A percentile compares a stretch with the other conserved stretches of the same genome.
These are phyloP conservation scores for Sigmodon hispidus DNA, from an alignment of 2,113 vertebrate genomes.

Conservation along the genomic window DNA sequence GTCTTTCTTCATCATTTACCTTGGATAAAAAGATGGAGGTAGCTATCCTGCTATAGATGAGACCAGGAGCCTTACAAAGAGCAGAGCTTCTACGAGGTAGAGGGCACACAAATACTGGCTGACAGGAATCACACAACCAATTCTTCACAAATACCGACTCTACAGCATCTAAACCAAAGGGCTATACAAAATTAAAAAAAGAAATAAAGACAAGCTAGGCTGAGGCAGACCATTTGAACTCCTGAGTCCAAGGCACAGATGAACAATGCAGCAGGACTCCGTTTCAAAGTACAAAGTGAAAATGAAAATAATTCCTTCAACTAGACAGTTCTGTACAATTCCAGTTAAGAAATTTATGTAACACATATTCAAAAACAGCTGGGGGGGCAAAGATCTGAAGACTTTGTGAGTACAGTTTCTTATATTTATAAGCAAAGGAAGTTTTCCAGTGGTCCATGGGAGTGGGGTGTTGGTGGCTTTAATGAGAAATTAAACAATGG, in stretches of 20 bases:
- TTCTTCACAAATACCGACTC: not conserved
- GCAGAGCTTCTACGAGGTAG: not conserved
- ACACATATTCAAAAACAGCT: not conserved
- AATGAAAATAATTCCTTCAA: not conserved
- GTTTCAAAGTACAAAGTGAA: not conserved
- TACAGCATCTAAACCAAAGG: not conserved
- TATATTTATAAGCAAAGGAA: slow-evolving; percentile 26
- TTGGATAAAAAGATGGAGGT: slow-evolving; percentile 45
- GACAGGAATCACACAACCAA: not conserved
- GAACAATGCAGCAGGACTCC: not conserved
- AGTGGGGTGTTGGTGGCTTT: not conserved
- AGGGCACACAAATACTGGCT: not conserved
- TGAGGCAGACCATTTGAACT: not conserved
- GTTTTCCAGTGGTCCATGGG: not conserved
- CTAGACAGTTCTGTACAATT: not conserved
- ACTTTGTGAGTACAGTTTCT: not conserved
- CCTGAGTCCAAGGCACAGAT: not conserved
- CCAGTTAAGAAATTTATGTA: not conserved
- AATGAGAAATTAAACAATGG: not conserved
- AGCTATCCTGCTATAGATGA: not conserved
- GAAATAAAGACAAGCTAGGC: not conserved
- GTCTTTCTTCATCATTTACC: slow-evolving; percentile 87
- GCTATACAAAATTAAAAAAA: slow-evolving; percentile 6
- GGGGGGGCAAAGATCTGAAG: not conserved
- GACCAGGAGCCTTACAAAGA: not conserved